Evolutionary conservation across 2,888 invertebrate species (phyloP).

Genomic region (Dryobota labecula): DNA sequence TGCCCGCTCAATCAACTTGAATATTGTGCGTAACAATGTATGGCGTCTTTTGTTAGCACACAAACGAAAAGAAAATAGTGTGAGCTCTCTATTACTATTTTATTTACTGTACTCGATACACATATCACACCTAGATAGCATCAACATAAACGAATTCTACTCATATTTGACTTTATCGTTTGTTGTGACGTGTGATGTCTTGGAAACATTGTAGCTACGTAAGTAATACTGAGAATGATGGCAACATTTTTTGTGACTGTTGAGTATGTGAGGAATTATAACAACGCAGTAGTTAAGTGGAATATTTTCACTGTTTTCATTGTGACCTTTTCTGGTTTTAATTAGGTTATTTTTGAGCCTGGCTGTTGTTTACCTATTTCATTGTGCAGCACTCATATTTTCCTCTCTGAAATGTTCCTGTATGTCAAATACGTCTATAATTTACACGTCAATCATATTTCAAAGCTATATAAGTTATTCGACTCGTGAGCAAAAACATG

Average conservation of each 20-base stretch:
- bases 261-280: slow-evolving; percentile 3
- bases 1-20: neutral
- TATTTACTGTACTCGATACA: slow-evolving; percentile 16
- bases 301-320: neutral
- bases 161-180: slow-evolving; percentile 30
- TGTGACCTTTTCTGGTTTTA: slow-evolving; percentile 6
- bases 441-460: no score
- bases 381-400: neutral
- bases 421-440: neutral
- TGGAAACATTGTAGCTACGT: slow-evolving; percentile 12
- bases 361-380: neutral
- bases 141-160: slow-evolving; percentile 14
- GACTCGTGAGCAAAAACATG: no score
- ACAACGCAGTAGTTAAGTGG: slow-evolving; percentile 22
- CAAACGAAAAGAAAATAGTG: slow-evolving; percentile 16
- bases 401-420: neutral
- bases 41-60: slow-evolving; percentile 7
- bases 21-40: neutral
- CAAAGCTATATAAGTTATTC: no score
- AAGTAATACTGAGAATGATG: slow-evolving; percentile 10
- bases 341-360: slow-evolving; percentile 14
- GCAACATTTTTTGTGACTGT: slow-evolving; percentile 11
- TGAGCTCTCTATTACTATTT: neutral
- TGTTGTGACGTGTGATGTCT: slow-evolving; percentile 16
- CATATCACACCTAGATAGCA: neutral